These are phyloP conservation scores for Xestobium rufovillosum DNA, from an alignment of 2,888 invertebrate species.

Conservation along the genomic window DNA sequence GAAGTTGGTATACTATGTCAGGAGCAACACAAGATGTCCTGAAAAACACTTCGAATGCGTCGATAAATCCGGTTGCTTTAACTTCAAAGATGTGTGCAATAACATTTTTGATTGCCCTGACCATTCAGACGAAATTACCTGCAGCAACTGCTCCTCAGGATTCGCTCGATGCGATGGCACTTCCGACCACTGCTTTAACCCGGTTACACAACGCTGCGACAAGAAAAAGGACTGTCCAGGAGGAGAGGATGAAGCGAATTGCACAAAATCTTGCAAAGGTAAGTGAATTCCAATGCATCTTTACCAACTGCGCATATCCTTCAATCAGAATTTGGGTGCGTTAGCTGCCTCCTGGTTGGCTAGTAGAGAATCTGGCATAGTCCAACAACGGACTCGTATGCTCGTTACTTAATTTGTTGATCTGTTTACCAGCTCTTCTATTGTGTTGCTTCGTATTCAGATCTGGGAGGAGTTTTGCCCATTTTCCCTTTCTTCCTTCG, in stretches of 20 bases:
- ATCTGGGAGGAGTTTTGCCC: too few relatives aligned
- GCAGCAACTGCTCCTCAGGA: background rate
- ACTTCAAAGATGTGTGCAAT: background rate
- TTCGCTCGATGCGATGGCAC: background rate
- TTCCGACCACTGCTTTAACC: background rate
- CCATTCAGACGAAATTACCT: background rate
- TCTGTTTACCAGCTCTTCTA: too few relatives aligned
- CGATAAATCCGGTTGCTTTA: background rate
- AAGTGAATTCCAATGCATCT: too few relatives aligned
- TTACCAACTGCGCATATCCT: too few relatives aligned
- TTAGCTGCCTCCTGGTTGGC: too few relatives aligned
- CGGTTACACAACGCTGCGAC: background rate
- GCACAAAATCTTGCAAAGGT: conserved; percentile 1
- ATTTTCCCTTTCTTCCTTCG: too few relatives aligned
- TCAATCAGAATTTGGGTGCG: too few relatives aligned
- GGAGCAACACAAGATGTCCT: background rate
- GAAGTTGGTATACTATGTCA: background rate
- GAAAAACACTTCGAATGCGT: background rate
- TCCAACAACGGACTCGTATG: too few relatives aligned
- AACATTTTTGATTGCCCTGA: background rate
- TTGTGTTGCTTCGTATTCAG: too few relatives aligned
- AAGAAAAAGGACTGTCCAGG: background rate
- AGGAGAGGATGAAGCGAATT: background rate
- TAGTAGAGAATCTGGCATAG: too few relatives aligned
- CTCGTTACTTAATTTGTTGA: too few relatives aligned